phyloP scores from a whole-genome alignment of 1,140 invertebrate species.

The Zelostemma sp. region DNA sequence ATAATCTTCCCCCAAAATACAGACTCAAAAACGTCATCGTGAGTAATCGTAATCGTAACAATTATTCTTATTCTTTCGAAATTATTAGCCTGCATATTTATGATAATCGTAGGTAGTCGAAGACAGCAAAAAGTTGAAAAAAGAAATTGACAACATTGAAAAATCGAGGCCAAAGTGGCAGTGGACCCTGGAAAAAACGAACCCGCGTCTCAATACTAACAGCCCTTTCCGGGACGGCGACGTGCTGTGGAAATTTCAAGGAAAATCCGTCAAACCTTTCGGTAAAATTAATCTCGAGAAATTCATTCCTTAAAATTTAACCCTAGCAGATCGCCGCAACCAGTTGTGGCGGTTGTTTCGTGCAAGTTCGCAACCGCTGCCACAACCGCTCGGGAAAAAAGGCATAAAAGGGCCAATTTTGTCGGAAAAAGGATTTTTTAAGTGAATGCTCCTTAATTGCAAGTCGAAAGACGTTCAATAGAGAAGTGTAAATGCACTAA shows the following conservation, averaged over 20 bases:
- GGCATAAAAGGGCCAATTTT: too few species aligned
- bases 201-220: conserved; percentile 46
- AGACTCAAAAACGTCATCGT: conserved; percentile 54
- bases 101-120: conserved; percentile 19
- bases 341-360: too few species aligned
- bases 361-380: too few species aligned
- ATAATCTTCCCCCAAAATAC: conserved; percentile 65
- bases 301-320: background rate
- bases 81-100: background rate
- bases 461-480: too few species aligned
- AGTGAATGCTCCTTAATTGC: too few species aligned
- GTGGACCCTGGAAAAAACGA: conserved; percentile 36
- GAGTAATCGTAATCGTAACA: conserved; percentile 23
- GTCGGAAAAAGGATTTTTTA: too few species aligned
- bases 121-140: conserved; percentile 29
- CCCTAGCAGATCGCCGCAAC: too few species aligned
- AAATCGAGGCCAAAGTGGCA: conserved; percentile 21
- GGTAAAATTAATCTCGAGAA: conserved; percentile 47
- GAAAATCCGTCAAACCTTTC: conserved; percentile 53
- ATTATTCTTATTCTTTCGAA: background rate
- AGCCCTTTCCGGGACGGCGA: conserved; percentile 54
- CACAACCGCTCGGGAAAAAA: too few species aligned
- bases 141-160: conserved; percentile 28
- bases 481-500: too few species aligned
- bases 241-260: conserved; percentile 59